Evolutionary conservation across 2,113 vertebrate species (phyloP).

Genomic region (Zosterops borbonicus): DNA sequence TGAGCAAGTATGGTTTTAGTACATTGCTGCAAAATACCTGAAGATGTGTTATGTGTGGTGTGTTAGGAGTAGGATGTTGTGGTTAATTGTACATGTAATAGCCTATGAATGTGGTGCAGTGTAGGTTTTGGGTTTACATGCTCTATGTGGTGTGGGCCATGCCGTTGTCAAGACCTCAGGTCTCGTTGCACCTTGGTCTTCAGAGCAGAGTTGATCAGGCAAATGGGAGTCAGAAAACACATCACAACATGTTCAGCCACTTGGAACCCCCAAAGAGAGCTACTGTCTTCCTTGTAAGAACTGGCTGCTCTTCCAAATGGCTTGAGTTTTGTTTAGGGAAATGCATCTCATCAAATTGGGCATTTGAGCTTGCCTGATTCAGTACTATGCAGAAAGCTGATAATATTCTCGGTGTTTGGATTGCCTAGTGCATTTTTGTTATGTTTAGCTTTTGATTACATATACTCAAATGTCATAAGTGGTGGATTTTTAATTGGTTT

Average conservation of each 20-base stretch:
- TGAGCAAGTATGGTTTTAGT: background rate
- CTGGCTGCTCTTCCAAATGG: background rate
- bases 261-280: background rate
- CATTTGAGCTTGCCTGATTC: background rate
- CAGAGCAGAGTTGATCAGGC: background rate
- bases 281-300: background rate
- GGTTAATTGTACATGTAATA: background rate
- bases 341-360: background rate
- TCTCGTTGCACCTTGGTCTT: background rate
- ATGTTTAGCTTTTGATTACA: background rate
- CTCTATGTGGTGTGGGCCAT: fast-evolving
- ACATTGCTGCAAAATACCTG: background rate
- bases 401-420: background rate
- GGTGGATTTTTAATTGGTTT: background rate
- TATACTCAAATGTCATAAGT: background rate
- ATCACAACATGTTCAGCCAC: background rate
- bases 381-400: background rate
- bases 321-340: background rate
- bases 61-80: background rate
- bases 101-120: fast-evolving
- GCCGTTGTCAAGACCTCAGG: background rate
- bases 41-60: fast-evolving
- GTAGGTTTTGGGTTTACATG: background rate
- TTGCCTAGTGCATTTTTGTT: background rate
- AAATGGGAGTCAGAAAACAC: background rate